These are phyloP conservation scores for Chrysodeixis includens DNA, from an alignment of 2,888 invertebrate species.

Conservation along the genomic window DNA sequence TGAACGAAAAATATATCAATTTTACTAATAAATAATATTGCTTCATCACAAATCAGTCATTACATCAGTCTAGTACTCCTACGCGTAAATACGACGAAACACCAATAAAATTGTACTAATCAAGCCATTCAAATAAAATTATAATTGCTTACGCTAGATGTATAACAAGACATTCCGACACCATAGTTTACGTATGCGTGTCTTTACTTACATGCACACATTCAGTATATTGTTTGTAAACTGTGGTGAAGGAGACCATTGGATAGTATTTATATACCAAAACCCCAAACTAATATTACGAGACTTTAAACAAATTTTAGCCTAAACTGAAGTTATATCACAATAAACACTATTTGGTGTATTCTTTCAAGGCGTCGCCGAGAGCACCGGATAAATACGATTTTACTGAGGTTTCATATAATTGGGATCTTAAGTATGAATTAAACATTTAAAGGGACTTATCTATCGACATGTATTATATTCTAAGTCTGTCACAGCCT, in stretches of 20 bases:
- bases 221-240: constrained; percentile 23
- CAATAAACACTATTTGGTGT: constrained; percentile 74
- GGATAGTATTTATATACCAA: constrained; percentile 43
- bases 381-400: constrained; percentile 55
- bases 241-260: constrained; percentile 47
- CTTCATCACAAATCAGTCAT: constrained; percentile 87
- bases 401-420: constrained; percentile 12
- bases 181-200: constrained; percentile 44
- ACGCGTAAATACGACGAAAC: constrained; percentile 63
- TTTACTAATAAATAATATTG: constrained; percentile 87
- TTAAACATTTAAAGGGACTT: constrained; percentile 25
- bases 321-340: constrained; percentile 62
- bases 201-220: constrained; percentile 16
- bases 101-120: constrained; percentile 65
- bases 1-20: constrained; percentile 67
- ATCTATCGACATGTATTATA: constrained; percentile 29
- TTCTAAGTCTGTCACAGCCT: constrained; percentile 55
- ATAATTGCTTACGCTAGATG: constrained; percentile 42
- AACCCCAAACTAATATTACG: constrained; percentile 51
- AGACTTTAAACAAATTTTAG: constrained; percentile 48
- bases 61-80: constrained; percentile 83
- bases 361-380: constrained; percentile 67
- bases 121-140: constrained; percentile 58
- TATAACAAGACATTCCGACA: constrained; percentile 33
- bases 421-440: constrained; percentile 9